Conservation (phyloP, 2,888 invertebrate species). For the Pecten maximus region DNA sequence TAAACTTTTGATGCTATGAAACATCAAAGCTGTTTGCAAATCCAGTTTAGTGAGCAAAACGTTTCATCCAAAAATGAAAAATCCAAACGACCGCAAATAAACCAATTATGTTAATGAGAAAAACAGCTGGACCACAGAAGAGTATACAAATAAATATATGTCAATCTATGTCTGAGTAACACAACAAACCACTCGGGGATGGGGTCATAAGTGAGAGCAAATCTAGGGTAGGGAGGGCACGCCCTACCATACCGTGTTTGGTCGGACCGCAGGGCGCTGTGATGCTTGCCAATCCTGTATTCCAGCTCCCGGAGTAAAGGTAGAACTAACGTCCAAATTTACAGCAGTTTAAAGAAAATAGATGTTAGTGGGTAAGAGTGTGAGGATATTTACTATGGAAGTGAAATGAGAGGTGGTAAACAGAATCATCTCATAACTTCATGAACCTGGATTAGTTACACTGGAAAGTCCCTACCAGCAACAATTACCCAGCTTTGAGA, state of each 20-base stretch:
- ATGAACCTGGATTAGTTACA: no score
- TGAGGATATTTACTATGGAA: background rate
- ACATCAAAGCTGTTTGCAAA: background rate
- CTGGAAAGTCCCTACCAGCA: no score
- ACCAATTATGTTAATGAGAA: background rate
- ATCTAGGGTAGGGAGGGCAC: constrained; percentile 8
- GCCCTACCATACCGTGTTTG: constrained; percentile 28
- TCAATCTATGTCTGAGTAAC: background rate
- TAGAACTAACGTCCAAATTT: constrained; percentile 33
- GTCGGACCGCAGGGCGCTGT: background rate
- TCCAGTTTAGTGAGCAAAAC: background rate
- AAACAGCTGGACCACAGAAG: background rate
- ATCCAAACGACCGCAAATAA: background rate
- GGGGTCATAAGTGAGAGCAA: background rate
- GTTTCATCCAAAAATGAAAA: background rate
- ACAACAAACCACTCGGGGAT: background rate
- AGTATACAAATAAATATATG: background rate
- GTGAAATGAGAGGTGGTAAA: background rate
- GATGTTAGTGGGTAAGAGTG: background rate
- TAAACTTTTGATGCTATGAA: background rate
- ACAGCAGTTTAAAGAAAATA: background rate
- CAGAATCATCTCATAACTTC: background rate
- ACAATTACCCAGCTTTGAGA: no score
- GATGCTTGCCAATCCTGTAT: background rate
- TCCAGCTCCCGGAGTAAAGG: constrained; percentile 4